Conservation (phyloP, 2,888 invertebrate species). For the Ophion costatus region DNA sequence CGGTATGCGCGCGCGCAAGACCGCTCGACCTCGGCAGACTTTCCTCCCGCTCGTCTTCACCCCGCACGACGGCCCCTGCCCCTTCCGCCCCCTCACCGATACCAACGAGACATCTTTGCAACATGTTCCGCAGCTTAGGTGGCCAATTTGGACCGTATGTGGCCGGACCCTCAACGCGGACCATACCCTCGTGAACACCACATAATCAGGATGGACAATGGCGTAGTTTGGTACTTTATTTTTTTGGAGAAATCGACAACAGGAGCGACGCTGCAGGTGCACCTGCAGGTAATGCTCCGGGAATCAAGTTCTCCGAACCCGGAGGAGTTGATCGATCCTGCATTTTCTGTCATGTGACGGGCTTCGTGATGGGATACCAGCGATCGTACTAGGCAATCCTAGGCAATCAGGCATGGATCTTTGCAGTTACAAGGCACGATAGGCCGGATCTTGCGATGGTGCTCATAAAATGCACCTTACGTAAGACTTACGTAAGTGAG, state of each 20-base stretch:
- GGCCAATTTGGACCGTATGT: constrained; percentile 14
- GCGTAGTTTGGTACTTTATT: background rate
- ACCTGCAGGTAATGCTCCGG: too few species aligned
- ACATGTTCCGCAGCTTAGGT: constrained; percentile 2
- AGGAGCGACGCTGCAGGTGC: background rate
- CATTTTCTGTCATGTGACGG: background rate
- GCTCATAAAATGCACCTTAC: background rate
- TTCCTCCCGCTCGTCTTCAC: constrained; percentile 41
- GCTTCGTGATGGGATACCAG: background rate
- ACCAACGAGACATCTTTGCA: constrained; percentile 19
- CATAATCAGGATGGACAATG: constrained; percentile 4
- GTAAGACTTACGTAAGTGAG: background rate
- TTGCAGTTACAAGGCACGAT: background rate
- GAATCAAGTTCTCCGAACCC: background rate
- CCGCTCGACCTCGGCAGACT: constrained; percentile 23
- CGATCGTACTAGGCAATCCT: background rate
- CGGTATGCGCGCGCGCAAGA: constrained; percentile 31
- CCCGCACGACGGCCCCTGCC: background rate
- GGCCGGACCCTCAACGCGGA: background rate
- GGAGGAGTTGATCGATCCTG: background rate
- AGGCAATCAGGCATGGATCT: background rate
- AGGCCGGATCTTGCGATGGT: background rate
- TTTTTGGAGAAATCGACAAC: background rate
- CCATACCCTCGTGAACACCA: background rate
- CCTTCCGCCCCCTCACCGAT: background rate